A percentile compares a stretch with the other conserved stretches of the same genome.
Conservation (phyloP, 2,888 invertebrate genomes). For the Acrocyrtus sp. region DNA sequence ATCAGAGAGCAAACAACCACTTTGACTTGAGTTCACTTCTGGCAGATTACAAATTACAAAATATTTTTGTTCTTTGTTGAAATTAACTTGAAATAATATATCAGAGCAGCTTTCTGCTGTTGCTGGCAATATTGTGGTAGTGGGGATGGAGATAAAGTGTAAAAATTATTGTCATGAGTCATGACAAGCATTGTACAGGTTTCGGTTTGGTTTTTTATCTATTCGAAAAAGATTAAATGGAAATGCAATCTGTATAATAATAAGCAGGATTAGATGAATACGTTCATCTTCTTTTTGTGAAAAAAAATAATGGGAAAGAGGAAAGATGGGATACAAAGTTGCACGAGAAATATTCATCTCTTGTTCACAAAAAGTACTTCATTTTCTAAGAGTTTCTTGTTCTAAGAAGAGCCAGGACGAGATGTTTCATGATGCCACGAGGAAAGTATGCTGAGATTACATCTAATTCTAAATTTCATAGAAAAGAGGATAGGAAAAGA, state of each 20-base stretch:
- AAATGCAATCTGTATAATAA: neutral
- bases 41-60: no score
- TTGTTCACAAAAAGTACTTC: neutral
- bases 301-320: neutral
- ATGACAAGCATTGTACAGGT: no score
- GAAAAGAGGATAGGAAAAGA: constrained; percentile 10
- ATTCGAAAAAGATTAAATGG: no score
- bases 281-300: neutral
- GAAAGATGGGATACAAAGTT: constrained; percentile 21
- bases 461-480: neutral
- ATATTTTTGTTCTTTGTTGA: no score
- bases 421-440: constrained; percentile 9
- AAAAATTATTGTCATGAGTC: no score
- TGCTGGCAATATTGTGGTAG: no score
- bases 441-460: constrained; percentile 19
- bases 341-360: neutral
- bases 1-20: neutral
- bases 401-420: constrained; percentile 11
- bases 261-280: neutral
- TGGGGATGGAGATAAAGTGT: no score
- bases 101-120: no score
- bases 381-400: neutral
- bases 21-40: neutral
- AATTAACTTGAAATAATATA: no score
- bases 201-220: no score